phyloP scores from a whole-genome alignment of 2,113 vertebrate species.

The Lontra canadensis region DNA sequence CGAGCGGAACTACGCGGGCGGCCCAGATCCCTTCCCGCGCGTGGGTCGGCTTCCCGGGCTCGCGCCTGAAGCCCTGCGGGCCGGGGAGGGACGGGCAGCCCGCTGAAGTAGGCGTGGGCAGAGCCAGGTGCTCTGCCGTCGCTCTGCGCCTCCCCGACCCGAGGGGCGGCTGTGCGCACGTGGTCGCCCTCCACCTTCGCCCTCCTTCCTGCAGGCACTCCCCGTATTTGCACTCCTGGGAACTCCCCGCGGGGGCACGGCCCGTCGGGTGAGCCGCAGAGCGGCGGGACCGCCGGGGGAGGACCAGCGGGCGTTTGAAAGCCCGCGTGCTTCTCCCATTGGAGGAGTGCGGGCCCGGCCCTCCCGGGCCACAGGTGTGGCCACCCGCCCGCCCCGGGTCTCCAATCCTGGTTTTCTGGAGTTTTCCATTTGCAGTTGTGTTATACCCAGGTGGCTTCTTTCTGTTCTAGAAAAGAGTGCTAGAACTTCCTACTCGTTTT shows the following conservation, averaged over 20 bases:
- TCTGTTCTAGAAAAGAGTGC: background rate
- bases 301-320: background rate
- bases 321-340: slow-evolving; percentile 5
- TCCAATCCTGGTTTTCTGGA: background rate
- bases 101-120: fast-evolving
- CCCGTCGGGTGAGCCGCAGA: fast-evolving
- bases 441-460: background rate
- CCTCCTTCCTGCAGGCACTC: background rate
- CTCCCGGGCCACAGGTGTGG: background rate
- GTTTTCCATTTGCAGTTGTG: background rate
- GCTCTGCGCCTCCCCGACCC: fast-evolving
- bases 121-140: background rate
- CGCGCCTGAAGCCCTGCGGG: fast-evolving
- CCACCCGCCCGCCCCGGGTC: background rate
- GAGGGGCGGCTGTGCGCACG: no score
- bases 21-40: background rate
- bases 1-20: fast-evolving
- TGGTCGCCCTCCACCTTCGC: background rate
- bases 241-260: background rate
- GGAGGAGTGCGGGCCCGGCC: background rate
- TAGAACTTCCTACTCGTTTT: background rate
- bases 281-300: background rate
- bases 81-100: fast-evolving
- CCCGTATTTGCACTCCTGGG: background rate
- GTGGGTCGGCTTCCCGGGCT: background rate